A percentile compares a stretch with the other conserved stretches of the same genome.
Evolutionary conservation across 2,797 vertebrate genomes (phyloP).

Genomic region (Distichodus sexfasciatus): DNA sequence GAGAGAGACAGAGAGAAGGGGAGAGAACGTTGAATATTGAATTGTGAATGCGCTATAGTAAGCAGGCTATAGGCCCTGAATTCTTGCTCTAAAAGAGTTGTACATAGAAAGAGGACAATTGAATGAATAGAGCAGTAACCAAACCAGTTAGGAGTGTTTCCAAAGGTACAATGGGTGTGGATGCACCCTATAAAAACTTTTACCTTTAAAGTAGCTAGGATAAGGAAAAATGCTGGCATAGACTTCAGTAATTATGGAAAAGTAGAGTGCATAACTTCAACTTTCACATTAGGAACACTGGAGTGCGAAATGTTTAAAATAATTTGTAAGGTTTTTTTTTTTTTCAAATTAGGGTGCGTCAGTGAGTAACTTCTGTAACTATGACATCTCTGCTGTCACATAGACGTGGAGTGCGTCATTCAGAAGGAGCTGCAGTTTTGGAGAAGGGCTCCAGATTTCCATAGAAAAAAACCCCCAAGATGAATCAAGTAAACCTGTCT

Average conservation of each 20-base stretch:
- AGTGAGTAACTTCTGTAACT: too few species aligned
- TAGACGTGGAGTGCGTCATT: too few species aligned
- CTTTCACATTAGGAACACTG: not conserved
- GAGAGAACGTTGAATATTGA: too few species aligned
- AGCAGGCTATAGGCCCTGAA: not conserved
- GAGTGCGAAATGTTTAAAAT: not conserved
- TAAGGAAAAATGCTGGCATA: not conserved
- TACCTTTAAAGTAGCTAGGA: too few species aligned
- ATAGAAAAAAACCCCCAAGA: not conserved
- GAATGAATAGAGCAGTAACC: not conserved
- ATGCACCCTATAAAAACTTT: not conserved
- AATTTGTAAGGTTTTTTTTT: not conserved
- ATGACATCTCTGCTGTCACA: too few species aligned
- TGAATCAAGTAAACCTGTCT: conserved; percentile 5
- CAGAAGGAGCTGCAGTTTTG: too few species aligned
- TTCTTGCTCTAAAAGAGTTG: not conserved
- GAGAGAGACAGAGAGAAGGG: too few species aligned
- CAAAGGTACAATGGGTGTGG: conserved; percentile 21
- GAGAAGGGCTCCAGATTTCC: too few species aligned
- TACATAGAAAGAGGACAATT: not conserved
- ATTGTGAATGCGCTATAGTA: too few species aligned
- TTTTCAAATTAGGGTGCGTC: too few species aligned
- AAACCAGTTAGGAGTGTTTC: conserved; percentile 15
- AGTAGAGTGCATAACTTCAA: not conserved
- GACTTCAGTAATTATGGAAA: not conserved